Conservation (phyloP, 1,140 invertebrate species). For the Nasonia vitripennis region DNA sequence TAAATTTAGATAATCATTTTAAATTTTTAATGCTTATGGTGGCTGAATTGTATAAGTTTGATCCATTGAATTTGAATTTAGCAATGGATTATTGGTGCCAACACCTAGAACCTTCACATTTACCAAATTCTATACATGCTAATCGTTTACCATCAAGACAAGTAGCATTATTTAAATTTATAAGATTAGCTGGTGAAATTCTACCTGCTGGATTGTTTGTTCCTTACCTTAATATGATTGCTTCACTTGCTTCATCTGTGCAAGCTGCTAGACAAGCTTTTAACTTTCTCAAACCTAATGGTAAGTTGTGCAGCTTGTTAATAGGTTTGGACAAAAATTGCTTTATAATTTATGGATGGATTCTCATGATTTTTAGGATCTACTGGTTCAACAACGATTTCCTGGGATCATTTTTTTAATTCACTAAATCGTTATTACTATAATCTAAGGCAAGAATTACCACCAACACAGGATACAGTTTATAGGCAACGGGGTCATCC, state of each 20-base stretch:
- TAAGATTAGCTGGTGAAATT: constrained; percentile 90
- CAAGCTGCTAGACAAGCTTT: constrained; percentile 88
- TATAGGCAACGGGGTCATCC: constrained; percentile 79
- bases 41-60: constrained; percentile 85
- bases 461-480: constrained; percentile 78
- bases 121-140: constrained; percentile 64
- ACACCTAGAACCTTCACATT: constrained; percentile 67
- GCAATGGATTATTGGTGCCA: constrained; percentile 89
- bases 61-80: constrained; percentile 83
- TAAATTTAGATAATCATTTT: constrained; percentile 86
- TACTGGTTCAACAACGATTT: constrained; percentile 77
- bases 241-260: constrained; percentile 84
- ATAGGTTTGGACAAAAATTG: neutral
- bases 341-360: constrained; percentile 23
- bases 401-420: constrained; percentile 93
- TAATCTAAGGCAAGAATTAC: constrained; percentile 81
- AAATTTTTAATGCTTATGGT: constrained; percentile 88
- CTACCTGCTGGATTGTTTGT: constrained; percentile 90
- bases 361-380: constrained; percentile 61
- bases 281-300: constrained; percentile 88
- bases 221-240: constrained; percentile 91
- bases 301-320: constrained; percentile 55
- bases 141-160: constrained; percentile 77
- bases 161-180: constrained; percentile 92
- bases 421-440: constrained; percentile 87